A percentile compares a stretch with the other conserved stretches of the same genome.
Evolutionary conservation across 2,888 invertebrate species (phyloP).

Genomic region (Dasysyrphus albostriatus): DNA sequence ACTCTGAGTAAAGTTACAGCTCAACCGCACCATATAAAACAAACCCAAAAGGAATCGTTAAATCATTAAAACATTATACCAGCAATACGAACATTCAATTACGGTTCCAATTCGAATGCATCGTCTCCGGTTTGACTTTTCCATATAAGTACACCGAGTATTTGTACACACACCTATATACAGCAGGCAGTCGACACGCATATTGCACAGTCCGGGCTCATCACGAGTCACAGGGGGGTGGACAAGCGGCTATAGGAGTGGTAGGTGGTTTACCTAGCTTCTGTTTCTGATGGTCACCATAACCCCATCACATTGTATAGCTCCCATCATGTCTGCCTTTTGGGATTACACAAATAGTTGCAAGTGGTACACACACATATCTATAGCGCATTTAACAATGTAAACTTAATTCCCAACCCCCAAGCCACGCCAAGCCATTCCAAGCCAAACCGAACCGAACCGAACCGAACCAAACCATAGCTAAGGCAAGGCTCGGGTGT

Average conservation of each 20-base stretch:
- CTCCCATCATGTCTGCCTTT: conserved; percentile 44
- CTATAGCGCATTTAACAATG: conserved; percentile 70
- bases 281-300: conserved; percentile 34
- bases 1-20: conserved; percentile 41
- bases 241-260: not conserved
- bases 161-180: conserved; percentile 18
- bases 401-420: conserved; percentile 68
- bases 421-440: not conserved
- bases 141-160: conserved; percentile 7
- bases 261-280: not conserved
- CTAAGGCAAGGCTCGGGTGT: conserved; percentile 59
- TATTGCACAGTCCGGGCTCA: conserved; percentile 11
- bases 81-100: conserved; percentile 66
- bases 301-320: conserved; percentile 2
- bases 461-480: not conserved
- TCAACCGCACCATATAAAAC: conserved; percentile 61
- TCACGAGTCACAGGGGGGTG: not conserved
- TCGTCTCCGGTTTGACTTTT: conserved; percentile 42
- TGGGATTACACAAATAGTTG: conserved; percentile 73
- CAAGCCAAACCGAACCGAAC: not conserved
- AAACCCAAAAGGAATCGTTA: conserved; percentile 69
- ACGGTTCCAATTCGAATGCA: conserved; percentile 66
- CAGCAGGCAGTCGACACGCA: conserved; percentile 25
- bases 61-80: conserved; percentile 70
- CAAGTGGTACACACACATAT: conserved; percentile 53